Conservation (phyloP, 1,140 invertebrate genomes). For the Nymphalis io region DNA sequence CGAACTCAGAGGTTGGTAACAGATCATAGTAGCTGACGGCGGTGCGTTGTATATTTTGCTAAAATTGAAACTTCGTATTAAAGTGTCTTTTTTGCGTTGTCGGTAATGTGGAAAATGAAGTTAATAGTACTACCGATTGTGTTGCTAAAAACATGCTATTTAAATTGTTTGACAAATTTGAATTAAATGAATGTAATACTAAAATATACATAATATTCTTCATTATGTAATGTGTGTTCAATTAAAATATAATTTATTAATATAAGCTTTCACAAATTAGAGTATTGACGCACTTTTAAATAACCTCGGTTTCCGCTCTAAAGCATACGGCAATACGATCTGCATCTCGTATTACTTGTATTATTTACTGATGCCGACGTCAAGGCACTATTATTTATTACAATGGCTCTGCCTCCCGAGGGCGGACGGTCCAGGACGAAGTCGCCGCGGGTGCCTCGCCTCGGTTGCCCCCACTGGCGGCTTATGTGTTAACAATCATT, state of each 20-base stretch:
- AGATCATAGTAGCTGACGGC: neutral
- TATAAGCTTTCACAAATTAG: conserved; percentile 18
- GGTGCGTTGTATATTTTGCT: no score
- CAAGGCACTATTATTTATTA: conserved; percentile 50
- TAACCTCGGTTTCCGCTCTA: conserved; percentile 63
- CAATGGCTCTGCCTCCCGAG: conserved; percentile 53
- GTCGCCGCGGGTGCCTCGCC: conserved; percentile 61
- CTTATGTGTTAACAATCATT: conserved; percentile 76
- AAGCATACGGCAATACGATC: conserved; percentile 63
- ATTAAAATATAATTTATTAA: neutral
- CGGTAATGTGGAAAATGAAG: neutral
- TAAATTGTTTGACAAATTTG: neutral
- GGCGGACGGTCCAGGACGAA: conserved; percentile 47
- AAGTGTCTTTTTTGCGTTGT: neutral
- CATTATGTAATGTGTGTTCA: neutral
- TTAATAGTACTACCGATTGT: neutral
- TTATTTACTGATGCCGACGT: conserved; percentile 62
- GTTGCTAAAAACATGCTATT: neutral
- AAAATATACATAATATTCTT: neutral
- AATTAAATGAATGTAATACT: neutral
- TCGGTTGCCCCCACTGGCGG: conserved; percentile 76
- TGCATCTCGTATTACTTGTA: conserved; percentile 61
- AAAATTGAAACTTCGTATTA: no score
- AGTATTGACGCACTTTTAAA: conserved; percentile 39
- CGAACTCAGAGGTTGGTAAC: conserved; percentile 77